Conservation (phyloP, 2,113 vertebrate genomes). For the Numenius arquata region DNA sequence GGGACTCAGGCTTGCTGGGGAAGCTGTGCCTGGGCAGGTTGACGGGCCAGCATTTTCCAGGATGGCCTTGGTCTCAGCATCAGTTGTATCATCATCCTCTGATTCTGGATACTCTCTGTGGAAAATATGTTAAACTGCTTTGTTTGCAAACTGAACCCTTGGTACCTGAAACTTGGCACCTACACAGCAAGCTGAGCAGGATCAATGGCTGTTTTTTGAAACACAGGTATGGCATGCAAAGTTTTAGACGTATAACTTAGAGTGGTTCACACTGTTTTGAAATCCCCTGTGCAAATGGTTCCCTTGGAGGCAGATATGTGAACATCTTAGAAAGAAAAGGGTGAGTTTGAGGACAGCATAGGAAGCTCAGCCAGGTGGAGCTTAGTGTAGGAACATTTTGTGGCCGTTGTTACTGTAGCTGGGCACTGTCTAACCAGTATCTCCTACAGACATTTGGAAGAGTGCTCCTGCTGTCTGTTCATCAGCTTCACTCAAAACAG, state of each 20-base stretch:
- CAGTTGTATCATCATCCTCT: neutral
- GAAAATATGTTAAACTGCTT: neutral
- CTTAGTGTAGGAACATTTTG: neutral
- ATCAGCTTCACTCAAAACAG: neutral
- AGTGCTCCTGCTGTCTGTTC: neutral
- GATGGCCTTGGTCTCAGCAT: neutral
- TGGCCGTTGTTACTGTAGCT: neutral
- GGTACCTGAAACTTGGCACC: neutral
- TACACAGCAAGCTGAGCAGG: neutral
- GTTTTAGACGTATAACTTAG: neutral
- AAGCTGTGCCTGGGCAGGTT: neutral
- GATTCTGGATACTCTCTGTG: neutral
- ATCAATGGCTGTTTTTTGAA: neutral
- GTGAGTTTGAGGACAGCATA: neutral
- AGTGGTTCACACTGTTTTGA: neutral
- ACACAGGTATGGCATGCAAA: accelerated
- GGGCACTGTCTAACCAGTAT: neutral
- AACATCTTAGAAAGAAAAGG: neutral
- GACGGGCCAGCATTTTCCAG: neutral
- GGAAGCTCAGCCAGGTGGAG: neutral
- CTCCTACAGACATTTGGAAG: neutral
- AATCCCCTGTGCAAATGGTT: neutral
- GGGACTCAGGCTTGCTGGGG: neutral
- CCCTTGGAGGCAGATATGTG: neutral
- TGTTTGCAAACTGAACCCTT: neutral